A percentile compares a stretch with the other conserved stretches of the same genome.
phyloP scores from a whole-genome alignment of 2,888 invertebrate genomes.

The Leuctra nigra region DNA sequence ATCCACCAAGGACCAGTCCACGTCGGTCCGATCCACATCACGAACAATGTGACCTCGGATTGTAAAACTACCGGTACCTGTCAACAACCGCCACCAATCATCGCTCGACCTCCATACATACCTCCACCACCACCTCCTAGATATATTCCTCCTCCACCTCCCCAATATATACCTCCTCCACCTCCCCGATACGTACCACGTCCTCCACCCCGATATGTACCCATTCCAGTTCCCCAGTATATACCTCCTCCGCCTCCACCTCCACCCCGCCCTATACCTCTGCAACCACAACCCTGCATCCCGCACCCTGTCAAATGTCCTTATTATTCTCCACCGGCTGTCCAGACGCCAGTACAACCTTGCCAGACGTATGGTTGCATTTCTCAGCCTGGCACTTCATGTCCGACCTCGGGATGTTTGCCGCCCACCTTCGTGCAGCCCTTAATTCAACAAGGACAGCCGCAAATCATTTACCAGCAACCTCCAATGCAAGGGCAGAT shows the following conservation, averaged over 20 bases:
- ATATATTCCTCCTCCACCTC: background rate
- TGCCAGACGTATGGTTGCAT: too few species aligned
- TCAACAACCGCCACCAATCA: background rate
- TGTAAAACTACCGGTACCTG: background rate
- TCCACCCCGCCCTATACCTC: background rate
- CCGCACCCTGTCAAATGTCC: background rate
- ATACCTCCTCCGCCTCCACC: background rate
- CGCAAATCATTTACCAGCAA: too few species aligned
- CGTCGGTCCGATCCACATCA: background rate
- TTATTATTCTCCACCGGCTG: background rate
- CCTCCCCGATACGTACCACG: background rate
- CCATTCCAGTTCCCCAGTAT: background rate
- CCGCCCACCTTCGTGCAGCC: too few species aligned
- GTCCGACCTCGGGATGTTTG: too few species aligned
- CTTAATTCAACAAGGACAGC: too few species aligned
- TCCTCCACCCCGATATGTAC: background rate
- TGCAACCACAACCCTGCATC: background rate
- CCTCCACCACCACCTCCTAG: background rate
- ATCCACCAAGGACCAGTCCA: constrained; percentile 15
- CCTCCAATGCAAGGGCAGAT: too few species aligned
- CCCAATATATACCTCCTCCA: background rate
- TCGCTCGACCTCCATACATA: too few species aligned
- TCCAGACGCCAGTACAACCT: background rate
- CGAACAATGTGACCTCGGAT: background rate
- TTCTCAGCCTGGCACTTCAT: too few species aligned